Percentiles rank a stretch among this genome's conserved stretches.
Evolutionary conservation across 1,140 invertebrate genomes (phyloP).

Genomic region (Macrotrachela quadricornifera): DNA sequence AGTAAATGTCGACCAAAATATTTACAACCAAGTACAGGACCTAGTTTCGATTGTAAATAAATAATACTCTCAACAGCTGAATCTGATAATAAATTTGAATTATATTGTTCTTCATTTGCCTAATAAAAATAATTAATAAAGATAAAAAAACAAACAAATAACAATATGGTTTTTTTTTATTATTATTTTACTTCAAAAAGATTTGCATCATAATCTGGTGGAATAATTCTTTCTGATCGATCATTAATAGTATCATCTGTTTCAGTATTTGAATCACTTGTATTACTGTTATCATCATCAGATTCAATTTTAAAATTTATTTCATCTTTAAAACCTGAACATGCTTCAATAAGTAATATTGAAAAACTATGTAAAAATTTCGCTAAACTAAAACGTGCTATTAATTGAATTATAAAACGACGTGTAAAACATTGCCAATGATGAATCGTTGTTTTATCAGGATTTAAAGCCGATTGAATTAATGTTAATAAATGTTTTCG

Average conservation of each 20-base stretch:
- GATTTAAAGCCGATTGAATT: too few species aligned
- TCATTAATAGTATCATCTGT: too few species aligned
- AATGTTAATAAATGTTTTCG: conserved; percentile 43
- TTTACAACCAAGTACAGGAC: conserved; percentile 70
- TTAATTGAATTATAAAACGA: background rate
- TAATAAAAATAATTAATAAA: background rate
- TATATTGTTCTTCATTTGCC: background rate
- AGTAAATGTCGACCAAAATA: conserved; percentile 71
- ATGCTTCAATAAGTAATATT: conserved; percentile 63
- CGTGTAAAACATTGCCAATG: conserved; percentile 31
- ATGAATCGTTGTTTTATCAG: too few species aligned
- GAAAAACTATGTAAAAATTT: too few species aligned
- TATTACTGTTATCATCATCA: background rate
- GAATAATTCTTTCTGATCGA: too few species aligned
- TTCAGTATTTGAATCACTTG: background rate
- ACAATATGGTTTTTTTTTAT: background rate
- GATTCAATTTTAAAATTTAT: background rate
- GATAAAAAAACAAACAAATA: background rate
- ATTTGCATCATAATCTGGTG: too few species aligned
- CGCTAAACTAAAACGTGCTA: too few species aligned
- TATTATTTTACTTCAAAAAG: background rate
- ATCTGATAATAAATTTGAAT: conserved; percentile 43
- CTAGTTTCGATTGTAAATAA: conserved; percentile 75
- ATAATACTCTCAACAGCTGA: conserved; percentile 70
- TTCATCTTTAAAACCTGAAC: conserved; percentile 64